phyloP scores from a whole-genome alignment of 2,888 invertebrate genomes.

The Salpingus planirostris region DNA sequence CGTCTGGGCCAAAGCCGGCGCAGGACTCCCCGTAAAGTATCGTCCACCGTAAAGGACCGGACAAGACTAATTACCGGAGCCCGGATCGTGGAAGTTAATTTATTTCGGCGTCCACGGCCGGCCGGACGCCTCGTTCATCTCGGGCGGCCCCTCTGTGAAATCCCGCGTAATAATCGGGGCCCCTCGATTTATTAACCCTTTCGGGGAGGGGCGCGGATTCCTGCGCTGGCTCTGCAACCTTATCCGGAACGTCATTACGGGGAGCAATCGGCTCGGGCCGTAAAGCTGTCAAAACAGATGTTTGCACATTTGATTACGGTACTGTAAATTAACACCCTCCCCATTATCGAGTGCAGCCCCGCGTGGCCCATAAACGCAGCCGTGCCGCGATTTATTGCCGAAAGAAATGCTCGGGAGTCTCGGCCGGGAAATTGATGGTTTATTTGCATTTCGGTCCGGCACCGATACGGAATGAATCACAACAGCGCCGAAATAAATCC shows the following conservation, averaged over 20 bases:
- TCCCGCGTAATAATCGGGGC: constrained; percentile 9
- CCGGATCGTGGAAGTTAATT: constrained; percentile 12
- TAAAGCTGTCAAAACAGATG: constrained; percentile 16
- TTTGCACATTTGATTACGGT: constrained; percentile 15
- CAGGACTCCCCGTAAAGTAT: constrained; percentile 1
- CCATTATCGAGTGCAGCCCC: constrained; percentile 11
- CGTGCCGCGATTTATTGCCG: constrained; percentile 2
- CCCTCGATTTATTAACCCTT: too few relatives aligned
- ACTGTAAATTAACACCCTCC: constrained; percentile 14
- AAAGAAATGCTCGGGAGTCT: too few relatives aligned
- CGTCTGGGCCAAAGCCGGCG: neutral
- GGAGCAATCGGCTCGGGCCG: constrained; percentile 10
- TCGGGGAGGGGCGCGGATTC: too few relatives aligned
- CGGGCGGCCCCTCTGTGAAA: constrained; percentile 5
- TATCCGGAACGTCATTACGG: constrained; percentile 9
- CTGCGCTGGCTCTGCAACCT: constrained; percentile 2
- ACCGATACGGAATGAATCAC: constrained; percentile 14
- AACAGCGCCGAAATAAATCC: constrained; percentile 10
- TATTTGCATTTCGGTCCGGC: constrained; percentile 7
- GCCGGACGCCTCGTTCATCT: constrained; percentile 7
- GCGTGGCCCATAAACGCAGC: constrained; percentile 11
- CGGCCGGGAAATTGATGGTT: constrained; percentile 8
- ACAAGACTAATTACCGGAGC: constrained; percentile 14
- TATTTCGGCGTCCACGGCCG: constrained; percentile 11
- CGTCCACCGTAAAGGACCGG: constrained; percentile 11